Percentiles rank a stretch among this genome's conserved stretches.
Conservation (phyloP, 1,140 invertebrate species). For the Anadara kagoshimensis region DNA sequence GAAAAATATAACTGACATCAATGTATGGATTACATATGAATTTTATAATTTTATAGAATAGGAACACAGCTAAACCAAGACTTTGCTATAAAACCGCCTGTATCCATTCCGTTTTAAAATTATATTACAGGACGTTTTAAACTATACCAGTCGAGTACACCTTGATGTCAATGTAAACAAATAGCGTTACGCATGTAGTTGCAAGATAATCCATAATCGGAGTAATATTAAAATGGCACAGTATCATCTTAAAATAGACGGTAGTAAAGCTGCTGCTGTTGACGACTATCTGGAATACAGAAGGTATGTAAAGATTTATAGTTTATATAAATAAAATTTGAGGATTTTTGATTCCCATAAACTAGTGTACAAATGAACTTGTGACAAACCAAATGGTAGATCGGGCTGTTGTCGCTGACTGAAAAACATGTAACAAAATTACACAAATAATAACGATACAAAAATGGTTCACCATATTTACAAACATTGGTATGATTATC, state of each 20-base stretch:
- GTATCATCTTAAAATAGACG: conserved; percentile 67
- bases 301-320: conserved; percentile 51
- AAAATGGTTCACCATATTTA: neutral
- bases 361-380: neutral
- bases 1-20: too few species aligned
- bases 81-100: too few species aligned
- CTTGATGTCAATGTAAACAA: too few species aligned
- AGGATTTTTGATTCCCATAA: neutral
- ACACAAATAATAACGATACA: neutral
- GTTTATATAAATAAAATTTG: neutral
- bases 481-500: neutral
- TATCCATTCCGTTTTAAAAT: too few species aligned
- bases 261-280: conserved; percentile 60
- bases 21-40: too few species aligned
- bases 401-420: neutral
- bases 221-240: conserved; percentile 39
- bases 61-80: too few species aligned
- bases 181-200: conserved; percentile 39
- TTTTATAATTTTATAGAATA: too few species aligned
- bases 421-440: neutral
- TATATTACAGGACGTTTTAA: too few species aligned
- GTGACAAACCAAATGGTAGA: neutral
- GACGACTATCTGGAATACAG: conserved; percentile 72
- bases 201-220: neutral
- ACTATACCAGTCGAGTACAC: too few species aligned